phyloP scores from a whole-genome alignment of 2,113 vertebrate species.

The Herpetotheres cachinnans region DNA sequence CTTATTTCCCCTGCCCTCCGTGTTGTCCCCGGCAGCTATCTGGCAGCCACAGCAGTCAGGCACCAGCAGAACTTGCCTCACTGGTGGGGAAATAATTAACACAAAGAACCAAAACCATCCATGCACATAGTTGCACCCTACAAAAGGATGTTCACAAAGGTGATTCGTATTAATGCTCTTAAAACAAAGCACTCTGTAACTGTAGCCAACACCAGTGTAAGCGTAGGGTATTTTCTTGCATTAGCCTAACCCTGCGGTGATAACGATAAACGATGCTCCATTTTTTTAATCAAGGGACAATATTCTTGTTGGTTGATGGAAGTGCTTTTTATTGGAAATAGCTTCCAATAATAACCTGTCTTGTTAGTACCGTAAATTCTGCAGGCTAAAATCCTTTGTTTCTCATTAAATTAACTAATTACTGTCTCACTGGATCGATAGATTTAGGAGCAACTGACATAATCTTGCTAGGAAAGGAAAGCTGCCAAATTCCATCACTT shows the following conservation, averaged over 20 bases:
- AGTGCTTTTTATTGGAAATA: slow-evolving; percentile 40
- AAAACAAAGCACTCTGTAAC: not conserved
- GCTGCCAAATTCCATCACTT: slow-evolving; percentile 12
- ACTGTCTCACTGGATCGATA: slow-evolving; percentile 17
- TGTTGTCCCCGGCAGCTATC: not conserved
- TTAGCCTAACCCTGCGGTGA: not conserved
- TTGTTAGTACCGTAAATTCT: slow-evolving; percentile 33
- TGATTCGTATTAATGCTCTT: not conserved
- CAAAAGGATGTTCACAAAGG: not conserved
- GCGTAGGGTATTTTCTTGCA: not conserved
- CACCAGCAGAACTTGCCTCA: not conserved
- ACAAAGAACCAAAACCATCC: not conserved
- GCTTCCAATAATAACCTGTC: slow-evolving; percentile 10
- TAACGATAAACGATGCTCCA: rapidly evolving
- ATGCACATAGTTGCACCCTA: not conserved
- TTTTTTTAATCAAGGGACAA: not conserved
- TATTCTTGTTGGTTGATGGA: not conserved
- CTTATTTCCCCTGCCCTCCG: not conserved
- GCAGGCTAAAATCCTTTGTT: slow-evolving; percentile 29
- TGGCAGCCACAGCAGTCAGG: not conserved
- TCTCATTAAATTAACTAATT: slow-evolving; percentile 59
- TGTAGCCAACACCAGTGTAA: not conserved
- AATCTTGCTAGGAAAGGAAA: not conserved
- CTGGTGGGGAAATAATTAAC: not conserved
- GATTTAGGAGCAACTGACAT: not conserved